Conservation (phyloP, 2,888 invertebrate species). For the Cantharis flavilabris region DNA sequence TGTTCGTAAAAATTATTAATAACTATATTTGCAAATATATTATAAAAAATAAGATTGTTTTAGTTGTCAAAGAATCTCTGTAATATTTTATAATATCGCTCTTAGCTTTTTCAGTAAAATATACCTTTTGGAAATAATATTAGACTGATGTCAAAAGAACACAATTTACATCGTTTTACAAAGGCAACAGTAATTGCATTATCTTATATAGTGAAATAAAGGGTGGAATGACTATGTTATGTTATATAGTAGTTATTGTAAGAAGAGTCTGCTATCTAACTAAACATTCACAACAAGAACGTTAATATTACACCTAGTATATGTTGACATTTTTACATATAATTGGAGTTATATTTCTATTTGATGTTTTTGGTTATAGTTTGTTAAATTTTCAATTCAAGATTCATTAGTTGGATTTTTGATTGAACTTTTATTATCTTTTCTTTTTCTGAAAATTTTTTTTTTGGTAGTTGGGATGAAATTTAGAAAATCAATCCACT, state of each 20-base stretch:
- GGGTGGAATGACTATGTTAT: not conserved
- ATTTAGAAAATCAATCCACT: too few relatives aligned
- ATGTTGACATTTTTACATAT: not conserved
- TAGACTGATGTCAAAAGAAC: not conserved
- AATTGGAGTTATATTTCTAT: not conserved
- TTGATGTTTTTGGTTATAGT: not conserved
- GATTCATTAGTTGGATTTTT: too few relatives aligned
- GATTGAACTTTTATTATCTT: too few relatives aligned
- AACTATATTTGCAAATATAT: not conserved
- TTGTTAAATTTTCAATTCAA: too few relatives aligned
- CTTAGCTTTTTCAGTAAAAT: not conserved
- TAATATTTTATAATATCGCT: not conserved
- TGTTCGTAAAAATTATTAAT: too few relatives aligned
- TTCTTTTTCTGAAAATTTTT: too few relatives aligned
- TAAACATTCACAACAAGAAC: not conserved
- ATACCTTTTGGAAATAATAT: not conserved
- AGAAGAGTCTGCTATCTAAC: not conserved
- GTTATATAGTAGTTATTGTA: not conserved
- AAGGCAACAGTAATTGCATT: not conserved
- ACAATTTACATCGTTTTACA: not conserved
- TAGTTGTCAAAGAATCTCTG: not conserved
- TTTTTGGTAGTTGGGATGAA: too few relatives aligned
- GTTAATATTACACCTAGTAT: not conserved
- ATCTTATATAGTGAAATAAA: not conserved
- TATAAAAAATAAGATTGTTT: not conserved